Evolutionary conservation across 2,797 vertebrate genomes (phyloP).

Genomic region (Echeneis naucrates): DNA sequence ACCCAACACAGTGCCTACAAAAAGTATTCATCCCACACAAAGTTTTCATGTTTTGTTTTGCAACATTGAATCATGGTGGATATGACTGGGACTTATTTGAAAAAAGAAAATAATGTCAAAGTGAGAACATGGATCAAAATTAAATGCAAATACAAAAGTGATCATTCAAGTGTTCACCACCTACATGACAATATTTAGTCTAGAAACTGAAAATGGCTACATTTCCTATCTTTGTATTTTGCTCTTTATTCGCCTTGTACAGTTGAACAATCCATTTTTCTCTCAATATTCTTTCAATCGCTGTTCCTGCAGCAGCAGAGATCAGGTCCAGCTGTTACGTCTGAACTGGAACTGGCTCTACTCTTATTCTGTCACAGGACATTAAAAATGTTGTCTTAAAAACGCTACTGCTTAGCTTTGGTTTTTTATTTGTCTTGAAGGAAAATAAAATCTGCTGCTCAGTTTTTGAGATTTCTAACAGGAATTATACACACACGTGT

Average conservation of each 20-base stretch:
- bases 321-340: not conserved
- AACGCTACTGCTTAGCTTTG: not conserved
- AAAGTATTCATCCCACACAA: slow-evolving; percentile 37
- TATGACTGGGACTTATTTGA: slow-evolving; percentile 22
- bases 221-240: no score
- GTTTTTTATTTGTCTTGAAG: slow-evolving; percentile 7
- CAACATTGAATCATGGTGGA: slow-evolving; percentile 33
- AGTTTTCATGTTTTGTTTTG: slow-evolving; percentile 44
- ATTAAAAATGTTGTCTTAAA: slow-evolving; percentile 14
- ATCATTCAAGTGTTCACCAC: slow-evolving; percentile 1
- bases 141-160: not conserved
- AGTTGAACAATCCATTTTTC: not conserved
- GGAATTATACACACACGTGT: no score
- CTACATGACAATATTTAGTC: no score
- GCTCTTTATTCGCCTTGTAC: not conserved
- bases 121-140: slow-evolving; percentile 1
- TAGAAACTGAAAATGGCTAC: not conserved
- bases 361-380: not conserved
- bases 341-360: not conserved
- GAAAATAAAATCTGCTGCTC: slow-evolving; percentile 13
- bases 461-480: no score
- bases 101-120: not conserved
- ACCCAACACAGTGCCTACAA: slow-evolving; percentile 55
- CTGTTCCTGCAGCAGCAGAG: not conserved
- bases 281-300: not conserved